phyloP scores from a whole-genome alignment of 1,140 invertebrate species.

The Halesus radiatus region DNA sequence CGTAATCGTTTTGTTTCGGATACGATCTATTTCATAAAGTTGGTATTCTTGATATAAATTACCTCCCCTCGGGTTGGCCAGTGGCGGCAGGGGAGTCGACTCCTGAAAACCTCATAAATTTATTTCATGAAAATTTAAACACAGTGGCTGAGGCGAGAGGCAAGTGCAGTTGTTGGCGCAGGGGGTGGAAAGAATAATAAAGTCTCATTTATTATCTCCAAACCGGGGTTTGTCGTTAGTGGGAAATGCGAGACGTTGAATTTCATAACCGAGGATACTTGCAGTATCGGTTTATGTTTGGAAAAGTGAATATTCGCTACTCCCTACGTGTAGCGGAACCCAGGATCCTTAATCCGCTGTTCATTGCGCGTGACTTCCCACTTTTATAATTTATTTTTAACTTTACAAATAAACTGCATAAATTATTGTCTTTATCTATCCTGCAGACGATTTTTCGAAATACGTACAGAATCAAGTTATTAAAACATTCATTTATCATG shows the following conservation, averaged over 20 bases:
- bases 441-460: too few relatives aligned
- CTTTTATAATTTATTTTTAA: too few relatives aligned
- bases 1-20: conserved; percentile 43
- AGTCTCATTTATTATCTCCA: conserved; percentile 56
- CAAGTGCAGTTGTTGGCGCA: conserved; percentile 22
- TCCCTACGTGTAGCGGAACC: conserved; percentile 46
- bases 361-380: background rate
- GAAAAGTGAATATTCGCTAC: conserved; percentile 42
- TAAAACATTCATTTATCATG: too few relatives aligned
- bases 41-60: conserved; percentile 42
- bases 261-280: conserved; percentile 49
- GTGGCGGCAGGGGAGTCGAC: conserved; percentile 2
- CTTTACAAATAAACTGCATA: too few relatives aligned
- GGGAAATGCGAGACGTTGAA: conserved; percentile 52
- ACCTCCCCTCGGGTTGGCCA: conserved; percentile 32
- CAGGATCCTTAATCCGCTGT: background rate
- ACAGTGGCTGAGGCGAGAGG: conserved; percentile 24
- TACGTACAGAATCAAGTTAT: too few relatives aligned
- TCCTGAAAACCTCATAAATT: conserved; percentile 54
- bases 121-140: conserved; percentile 56
- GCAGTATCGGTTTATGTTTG: conserved; percentile 34
- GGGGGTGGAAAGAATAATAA: conserved; percentile 52
- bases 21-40: conserved; percentile 44
- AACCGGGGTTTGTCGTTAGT: conserved; percentile 48
- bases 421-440: too few relatives aligned